Percentiles rank a stretch among this genome's conserved stretches.
Evolutionary conservation across 1,140 invertebrate genomes (phyloP).

Genomic region (Anastrepha ludens): DNA sequence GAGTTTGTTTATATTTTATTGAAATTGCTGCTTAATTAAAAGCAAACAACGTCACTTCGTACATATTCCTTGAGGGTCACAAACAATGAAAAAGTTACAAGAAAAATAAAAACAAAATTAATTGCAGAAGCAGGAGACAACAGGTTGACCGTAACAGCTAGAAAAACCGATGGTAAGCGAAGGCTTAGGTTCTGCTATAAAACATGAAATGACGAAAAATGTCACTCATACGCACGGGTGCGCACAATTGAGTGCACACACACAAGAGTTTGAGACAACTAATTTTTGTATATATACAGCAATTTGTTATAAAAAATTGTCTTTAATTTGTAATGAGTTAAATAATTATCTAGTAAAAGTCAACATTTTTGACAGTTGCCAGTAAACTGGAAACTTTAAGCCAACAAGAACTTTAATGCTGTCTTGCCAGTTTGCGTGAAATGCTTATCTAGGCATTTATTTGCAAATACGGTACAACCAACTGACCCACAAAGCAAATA

Average conservation of each 20-base stretch:
- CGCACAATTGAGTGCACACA: background rate
- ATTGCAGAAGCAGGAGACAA: background rate
- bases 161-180: background rate
- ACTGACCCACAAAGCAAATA: too few species aligned
- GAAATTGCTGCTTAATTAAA: conserved; percentile 52
- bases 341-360: too few species aligned
- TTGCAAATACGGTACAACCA: too few species aligned
- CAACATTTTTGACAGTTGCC: too few species aligned
- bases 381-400: too few species aligned
- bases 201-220: background rate
- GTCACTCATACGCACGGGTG: conserved; percentile 13
- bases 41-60: conserved; percentile 49
- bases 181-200: background rate
- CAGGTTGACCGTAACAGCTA: background rate
- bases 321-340: too few species aligned
- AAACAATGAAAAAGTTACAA: background rate
- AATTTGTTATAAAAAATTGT: too few species aligned
- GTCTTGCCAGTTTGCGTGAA: too few species aligned
- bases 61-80: background rate
- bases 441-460: too few species aligned
- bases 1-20: conserved; percentile 45
- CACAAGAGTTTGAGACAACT: background rate
- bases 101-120: conserved; percentile 22
- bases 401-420: too few species aligned
- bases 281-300: too few species aligned